Base-by-base conservation (phyloP, 2,888 invertebrate species). In the Lagria hirta region DNA sequence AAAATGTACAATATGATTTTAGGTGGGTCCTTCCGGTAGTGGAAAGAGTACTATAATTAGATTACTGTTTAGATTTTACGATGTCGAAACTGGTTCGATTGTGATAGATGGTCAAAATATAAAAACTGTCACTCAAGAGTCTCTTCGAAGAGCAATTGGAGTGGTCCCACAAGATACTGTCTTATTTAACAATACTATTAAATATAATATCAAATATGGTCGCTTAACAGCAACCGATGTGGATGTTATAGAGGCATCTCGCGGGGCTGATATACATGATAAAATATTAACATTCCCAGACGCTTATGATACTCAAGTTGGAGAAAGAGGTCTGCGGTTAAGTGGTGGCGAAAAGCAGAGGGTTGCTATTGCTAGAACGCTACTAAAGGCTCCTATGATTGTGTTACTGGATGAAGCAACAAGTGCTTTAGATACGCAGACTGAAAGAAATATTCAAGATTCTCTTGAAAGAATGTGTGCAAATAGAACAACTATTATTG, bases 281-380 rank as follows among this genome's bases (percentile, higher is more conserved):
- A 82, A 83, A 63, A 96, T 98, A 48, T 73, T 90, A 1, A 80
- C 84, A n/a, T 96, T 98, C 72, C 93, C 96, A 1, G 89, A 92
- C 51, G 82, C 82, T 26, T 93, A 92, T 63, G 88, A 91, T 33
- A 89, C 91, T 0, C 80, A 83, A 82, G 91, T 98, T 11, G 98
- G 98, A 3, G 98, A 98, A 72, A 77, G 98, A 64, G 98, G 98
- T 3, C 73, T 98, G 43, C 84, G 95, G 50, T 75, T 98, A 46
- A 96, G 96, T 66, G 98, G 98, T 1, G 98, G 98, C 1, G 98
- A 98, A 69, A 98, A 99, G 64, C 98, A 99, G 69, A 78, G 97
- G 53, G 92, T 98, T 42, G 98, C 97, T 0, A 98, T 98, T 51
- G 98, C 98, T 0, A 76, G 98, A 49, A 97, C 97, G 0, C 78